These are phyloP conservation scores for Watsonalla binaria DNA, from an alignment of 2,888 invertebrate genomes.

Conservation along the genomic window DNA sequence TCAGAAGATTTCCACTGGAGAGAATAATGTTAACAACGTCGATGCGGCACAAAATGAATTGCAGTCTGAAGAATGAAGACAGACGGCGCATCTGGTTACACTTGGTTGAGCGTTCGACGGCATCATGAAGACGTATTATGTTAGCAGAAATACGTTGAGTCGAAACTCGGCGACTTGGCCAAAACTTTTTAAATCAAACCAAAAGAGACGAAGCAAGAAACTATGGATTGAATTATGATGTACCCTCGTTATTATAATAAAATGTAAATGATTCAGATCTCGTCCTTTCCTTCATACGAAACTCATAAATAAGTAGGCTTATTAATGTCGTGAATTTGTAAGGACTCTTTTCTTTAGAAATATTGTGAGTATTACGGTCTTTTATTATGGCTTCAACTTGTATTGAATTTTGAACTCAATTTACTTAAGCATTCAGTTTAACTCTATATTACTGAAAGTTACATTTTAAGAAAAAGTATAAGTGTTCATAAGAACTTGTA, in stretches of 20 bases:
- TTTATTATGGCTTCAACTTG: neutral
- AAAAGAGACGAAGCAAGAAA: conserved; percentile 27
- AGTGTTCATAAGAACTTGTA: too few relatives aligned
- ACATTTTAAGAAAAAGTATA: too few relatives aligned
- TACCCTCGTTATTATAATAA: conserved; percentile 19
- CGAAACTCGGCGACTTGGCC: conserved; percentile 11
- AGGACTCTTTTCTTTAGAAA: conserved; percentile 24
- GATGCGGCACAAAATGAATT: conserved; percentile 22
- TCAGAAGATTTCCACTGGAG: too few relatives aligned
- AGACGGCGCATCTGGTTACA: conserved; percentile 30
- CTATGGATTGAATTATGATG: conserved; percentile 26
- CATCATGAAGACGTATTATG: conserved; percentile 48
- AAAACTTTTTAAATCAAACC: conserved; percentile 34
- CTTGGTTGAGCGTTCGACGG: conserved; percentile 32
- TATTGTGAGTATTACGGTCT: conserved; percentile 10
- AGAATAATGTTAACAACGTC: neutral
- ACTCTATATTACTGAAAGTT: too few relatives aligned
- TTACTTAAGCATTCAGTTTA: too few relatives aligned
- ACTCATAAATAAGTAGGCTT: conserved; percentile 22
- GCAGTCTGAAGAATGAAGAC: conserved; percentile 32
- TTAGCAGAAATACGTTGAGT: conserved; percentile 28
- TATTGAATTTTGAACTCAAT: too few relatives aligned
- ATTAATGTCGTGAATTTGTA: conserved; percentile 24
- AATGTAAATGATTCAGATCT: conserved; percentile 21
- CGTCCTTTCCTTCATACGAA: conserved; percentile 12